Percentiles rank a stretch among this genome's conserved stretches.
Conservation (phyloP, 2,888 invertebrate genomes). For the Xylota sylvarum region DNA sequence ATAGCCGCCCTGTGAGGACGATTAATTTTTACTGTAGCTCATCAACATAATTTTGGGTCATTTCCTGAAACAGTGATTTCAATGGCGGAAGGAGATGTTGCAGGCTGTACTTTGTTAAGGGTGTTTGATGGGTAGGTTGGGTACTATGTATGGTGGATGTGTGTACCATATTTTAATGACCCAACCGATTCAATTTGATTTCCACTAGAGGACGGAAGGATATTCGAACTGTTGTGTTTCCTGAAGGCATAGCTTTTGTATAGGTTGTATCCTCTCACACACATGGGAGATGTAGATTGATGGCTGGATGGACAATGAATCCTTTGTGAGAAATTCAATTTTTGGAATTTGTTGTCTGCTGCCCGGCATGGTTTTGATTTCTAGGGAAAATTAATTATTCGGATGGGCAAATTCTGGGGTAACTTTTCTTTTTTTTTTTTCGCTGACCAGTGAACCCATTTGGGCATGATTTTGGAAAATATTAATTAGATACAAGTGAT, state of each 20-base stretch:
- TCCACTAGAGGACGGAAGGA: conserved; percentile 44
- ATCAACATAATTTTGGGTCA: conserved; percentile 75
- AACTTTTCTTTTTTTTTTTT: neutral
- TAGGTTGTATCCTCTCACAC: conserved; percentile 9
- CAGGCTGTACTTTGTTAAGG: neutral
- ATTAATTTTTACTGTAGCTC: conserved; percentile 74
- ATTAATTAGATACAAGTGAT: neutral
- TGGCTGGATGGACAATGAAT: conserved; percentile 5
- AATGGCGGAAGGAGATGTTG: conserved; percentile 28
- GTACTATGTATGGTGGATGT: neutral
- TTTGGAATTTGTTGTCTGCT: conserved; percentile 25
- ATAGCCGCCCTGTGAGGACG: conserved; percentile 50
- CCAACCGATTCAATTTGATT: conserved; percentile 57
- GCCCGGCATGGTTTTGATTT: conserved; percentile 6
- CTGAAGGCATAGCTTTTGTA: neutral
- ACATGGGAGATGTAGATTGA: neutral
- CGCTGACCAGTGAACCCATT: neutral
- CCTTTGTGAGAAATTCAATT: conserved; percentile 28
- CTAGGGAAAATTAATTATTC: conserved; percentile 35
- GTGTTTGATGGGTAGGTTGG: neutral
- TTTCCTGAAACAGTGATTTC: conserved; percentile 72
- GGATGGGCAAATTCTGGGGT: neutral
- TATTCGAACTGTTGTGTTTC: conserved; percentile 28
- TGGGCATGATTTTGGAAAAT: neutral
- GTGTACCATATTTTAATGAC: conserved; percentile 43